Evolutionary conservation across 2,113 vertebrate species (phyloP).

Genomic region (Columbina picui): DNA sequence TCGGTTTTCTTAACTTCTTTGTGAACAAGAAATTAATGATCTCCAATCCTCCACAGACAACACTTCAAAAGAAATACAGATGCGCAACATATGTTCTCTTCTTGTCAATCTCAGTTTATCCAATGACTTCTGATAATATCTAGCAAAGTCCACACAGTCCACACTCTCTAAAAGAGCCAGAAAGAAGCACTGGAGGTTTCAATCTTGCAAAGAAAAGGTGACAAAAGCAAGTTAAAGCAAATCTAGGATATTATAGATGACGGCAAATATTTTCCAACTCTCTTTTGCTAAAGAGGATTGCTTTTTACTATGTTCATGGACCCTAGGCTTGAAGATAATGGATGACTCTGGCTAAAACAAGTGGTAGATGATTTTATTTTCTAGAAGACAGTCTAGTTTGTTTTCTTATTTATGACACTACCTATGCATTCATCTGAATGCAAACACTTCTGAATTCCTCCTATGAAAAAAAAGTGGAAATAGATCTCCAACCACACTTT

Average conservation of each 20-base stretch:
- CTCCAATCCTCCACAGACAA: neutral
- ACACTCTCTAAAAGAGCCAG: neutral
- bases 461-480: neutral
- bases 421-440: neutral
- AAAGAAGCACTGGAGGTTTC: neutral
- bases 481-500: neutral
- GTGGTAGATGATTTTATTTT: neutral
- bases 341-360: neutral
- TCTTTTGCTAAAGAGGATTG: neutral
- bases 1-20: neutral
- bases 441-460: neutral
- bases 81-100: neutral
- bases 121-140: neutral
- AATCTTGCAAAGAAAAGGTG: neutral
- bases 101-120: neutral
- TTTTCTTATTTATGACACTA: neutral
- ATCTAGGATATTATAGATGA: neutral
- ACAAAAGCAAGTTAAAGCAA: neutral
- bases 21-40: neutral
- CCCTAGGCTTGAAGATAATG: neutral
- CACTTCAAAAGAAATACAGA: conserved; percentile 9
- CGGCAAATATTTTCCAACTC: neutral
- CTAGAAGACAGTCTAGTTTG: neutral
- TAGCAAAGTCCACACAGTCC: neutral
- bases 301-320: neutral